Conservation (phyloP, 1,140 invertebrate species). For the Muscidifurax raptorellus region DNA sequence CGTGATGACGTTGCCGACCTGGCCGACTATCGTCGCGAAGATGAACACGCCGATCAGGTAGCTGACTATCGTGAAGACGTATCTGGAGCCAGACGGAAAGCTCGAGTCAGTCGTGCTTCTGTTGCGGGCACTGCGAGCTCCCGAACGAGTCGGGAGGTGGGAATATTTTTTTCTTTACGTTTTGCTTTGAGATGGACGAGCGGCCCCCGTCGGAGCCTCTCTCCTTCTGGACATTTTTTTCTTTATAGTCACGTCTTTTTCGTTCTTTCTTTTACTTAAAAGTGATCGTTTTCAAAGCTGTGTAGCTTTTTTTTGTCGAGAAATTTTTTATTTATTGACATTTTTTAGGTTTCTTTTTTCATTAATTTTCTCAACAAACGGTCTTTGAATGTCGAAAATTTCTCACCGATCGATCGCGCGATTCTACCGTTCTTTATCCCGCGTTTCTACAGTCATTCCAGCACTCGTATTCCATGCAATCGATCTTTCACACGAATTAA, state of each 20-base stretch:
- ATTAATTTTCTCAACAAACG: neutral
- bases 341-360: neutral
- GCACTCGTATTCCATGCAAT: too few species aligned
- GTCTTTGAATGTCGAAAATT: too few species aligned
- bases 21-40: constrained; percentile 98
- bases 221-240: constrained; percentile 59
- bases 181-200: constrained; percentile 64
- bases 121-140: neutral
- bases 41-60: constrained; percentile 98
- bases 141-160: neutral
- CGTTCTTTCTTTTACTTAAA: neutral
- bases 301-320: neutral
- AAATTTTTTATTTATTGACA: neutral
- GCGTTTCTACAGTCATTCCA: too few species aligned
- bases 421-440: neutral
- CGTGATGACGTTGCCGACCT: constrained; percentile 98
- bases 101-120: neutral
- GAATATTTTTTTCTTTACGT: neutral
- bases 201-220: constrained; percentile 73
- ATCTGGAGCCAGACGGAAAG: constrained; percentile 80
- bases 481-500: too few species aligned
- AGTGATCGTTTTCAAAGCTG: neutral
- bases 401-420: too few species aligned
- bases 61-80: constrained; percentile 96
- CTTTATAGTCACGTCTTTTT: neutral